Base-by-base conservation (phyloP, 1,140 invertebrate species). In the Pollicipes pollicipes region DNA sequence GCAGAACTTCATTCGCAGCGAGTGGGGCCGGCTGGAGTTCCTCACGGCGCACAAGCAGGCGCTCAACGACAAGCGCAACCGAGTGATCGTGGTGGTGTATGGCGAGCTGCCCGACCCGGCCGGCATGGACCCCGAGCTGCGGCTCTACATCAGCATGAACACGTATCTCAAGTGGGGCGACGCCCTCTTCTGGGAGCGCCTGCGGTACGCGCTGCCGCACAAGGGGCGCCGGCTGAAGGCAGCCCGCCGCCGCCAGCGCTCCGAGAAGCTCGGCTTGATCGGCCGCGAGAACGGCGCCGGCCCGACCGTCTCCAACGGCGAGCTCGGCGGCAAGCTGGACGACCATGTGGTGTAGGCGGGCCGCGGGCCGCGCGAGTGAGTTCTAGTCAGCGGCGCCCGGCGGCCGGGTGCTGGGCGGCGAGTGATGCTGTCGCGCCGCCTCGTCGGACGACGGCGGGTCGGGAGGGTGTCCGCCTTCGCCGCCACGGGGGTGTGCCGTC, bases 161-260 rank as follows among this genome's bases (percentile, higher is more conserved):
- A 95, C 93, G 0, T 95, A 93, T 75, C 82, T 95, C 0, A 84
- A 89, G 75, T 90, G 88, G 86, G 88, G 86, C n/a, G 90, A 93
- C 77, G 87, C 87, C 6, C 87, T 86, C 84, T 95, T 95, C 76
- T 94, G 90, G 90, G 84, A 90, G 66, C 91, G 90, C 78, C 77
- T 95, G 29, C 81, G 83, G 30, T 91, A 88, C 74, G 89, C 88
- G 0, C 77, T 91, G 77, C 86, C 86, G 0, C 84, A 85, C 75
- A 58, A 58, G 45, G 45, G 45, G 13, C 45, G 45, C 8, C 45
- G 45, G 10, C 45, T 58, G 45, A 58, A 58, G 45, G 13, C 13
- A 21, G 45, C 13, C 17, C 8, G 21, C 10, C 13, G 45, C 21
- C 45, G 45, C 6, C 8, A 58, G 21, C n/a, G n/a, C n/a, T 21